These are phyloP conservation scores for Aurelia aurita DNA, from an alignment of 30 jellyfish, hydroid and myxozoan genomes.

Conservation along the genomic window DNA sequence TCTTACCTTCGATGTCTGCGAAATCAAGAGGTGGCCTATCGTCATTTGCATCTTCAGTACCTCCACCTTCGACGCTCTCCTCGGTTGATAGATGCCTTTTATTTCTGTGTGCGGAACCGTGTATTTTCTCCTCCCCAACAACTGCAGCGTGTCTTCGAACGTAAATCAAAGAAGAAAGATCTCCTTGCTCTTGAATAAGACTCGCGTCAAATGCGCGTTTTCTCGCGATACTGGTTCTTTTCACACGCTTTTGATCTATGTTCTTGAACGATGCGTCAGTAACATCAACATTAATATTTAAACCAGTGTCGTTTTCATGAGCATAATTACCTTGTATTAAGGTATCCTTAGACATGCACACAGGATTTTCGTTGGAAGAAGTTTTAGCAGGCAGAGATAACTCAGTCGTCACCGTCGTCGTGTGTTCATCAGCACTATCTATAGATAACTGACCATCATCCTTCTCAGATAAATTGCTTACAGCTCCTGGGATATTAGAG, in stretches of 20 bases:
- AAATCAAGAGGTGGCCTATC: background rate
- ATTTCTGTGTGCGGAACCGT: background rate
- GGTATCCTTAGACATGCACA: too few relatives aligned
- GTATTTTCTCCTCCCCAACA: conserved; percentile 58
- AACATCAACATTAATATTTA: too few relatives aligned
- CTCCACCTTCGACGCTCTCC: background rate
- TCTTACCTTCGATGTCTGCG: too few relatives aligned
- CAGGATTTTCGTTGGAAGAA: too few relatives aligned
- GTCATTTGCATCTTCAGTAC: background rate
- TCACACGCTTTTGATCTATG: background rate
- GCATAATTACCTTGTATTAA: too few relatives aligned
- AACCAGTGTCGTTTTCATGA: too few relatives aligned
- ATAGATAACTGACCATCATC: too few relatives aligned
- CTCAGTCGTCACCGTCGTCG: too few relatives aligned
- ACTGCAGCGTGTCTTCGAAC: conserved; percentile 62
- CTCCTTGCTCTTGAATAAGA: background rate
- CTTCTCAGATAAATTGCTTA: too few relatives aligned
- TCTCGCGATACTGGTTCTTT: background rate
- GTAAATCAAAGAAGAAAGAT: conserved; percentile 43
- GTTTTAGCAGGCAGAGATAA: too few relatives aligned
- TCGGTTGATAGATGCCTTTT: background rate
- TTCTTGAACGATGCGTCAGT: background rate
- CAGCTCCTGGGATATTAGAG: too few relatives aligned
- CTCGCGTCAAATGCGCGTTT: background rate
- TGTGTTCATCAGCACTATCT: too few relatives aligned